Evolutionary conservation across 2,888 invertebrate species (phyloP).

Genomic region (Metopia argyrocephala): DNA sequence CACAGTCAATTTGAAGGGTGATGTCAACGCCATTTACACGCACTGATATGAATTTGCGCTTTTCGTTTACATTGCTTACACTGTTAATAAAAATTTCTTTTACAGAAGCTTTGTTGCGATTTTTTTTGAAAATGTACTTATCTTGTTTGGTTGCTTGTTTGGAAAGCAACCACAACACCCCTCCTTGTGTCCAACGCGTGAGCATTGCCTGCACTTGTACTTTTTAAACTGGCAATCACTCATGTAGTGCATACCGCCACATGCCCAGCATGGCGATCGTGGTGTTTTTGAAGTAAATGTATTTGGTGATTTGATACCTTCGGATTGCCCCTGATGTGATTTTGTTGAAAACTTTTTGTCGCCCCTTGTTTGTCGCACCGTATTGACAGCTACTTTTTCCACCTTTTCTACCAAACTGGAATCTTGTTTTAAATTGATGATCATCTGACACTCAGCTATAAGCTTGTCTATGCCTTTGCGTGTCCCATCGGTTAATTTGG

Average conservation of each 20-base stretch:
- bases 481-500: neutral
- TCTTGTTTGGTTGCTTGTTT: neutral
- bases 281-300: neutral
- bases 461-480: neutral
- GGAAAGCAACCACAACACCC: conserved; percentile 54
- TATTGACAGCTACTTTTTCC: neutral
- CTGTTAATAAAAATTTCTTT: conserved; percentile 6
- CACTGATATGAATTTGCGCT: conserved; percentile 16
- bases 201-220: conserved; percentile 24
- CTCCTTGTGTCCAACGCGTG: conserved; percentile 78
- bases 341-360: neutral
- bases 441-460: neutral
- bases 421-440: neutral
- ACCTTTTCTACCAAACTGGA: neutral
- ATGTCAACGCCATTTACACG: neutral
- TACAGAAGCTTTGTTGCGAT: neutral
- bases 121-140: neutral
- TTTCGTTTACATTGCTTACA: conserved; percentile 7
- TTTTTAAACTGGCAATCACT: conserved; percentile 18
- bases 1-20: conserved; percentile 33
- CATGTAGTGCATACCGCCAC: conserved; percentile 36
- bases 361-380: neutral
- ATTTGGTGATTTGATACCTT: neutral
- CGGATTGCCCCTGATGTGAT: neutral
- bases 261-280: conserved; percentile 28